phyloP scores from a whole-genome alignment of 2,888 invertebrate species.

The Dynastes maya region DNA sequence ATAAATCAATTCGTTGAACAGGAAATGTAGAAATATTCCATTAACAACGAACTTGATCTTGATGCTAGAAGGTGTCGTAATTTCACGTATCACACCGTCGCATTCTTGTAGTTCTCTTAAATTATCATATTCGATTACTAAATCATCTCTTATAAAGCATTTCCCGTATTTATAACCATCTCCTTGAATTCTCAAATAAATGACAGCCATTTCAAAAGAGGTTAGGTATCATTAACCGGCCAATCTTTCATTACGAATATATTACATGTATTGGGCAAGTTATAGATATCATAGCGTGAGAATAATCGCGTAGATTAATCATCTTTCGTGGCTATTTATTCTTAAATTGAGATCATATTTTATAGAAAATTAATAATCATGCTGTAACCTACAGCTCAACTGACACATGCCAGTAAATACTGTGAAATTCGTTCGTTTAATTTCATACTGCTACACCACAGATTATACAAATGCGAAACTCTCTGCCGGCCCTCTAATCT shows the following conservation, averaged over 20 bases:
- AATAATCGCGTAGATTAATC: not conserved
- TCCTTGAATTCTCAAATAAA: slow-evolving; percentile 50
- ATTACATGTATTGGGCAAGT: slow-evolving; percentile 11
- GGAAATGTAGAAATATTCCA: slow-evolving; percentile 63
- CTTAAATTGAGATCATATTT: slow-evolving; percentile 14
- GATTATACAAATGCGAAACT: no score
- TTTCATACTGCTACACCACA: no score
- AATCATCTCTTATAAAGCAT: slow-evolving; percentile 34
- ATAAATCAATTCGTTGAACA: slow-evolving; percentile 61
- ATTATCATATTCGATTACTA: slow-evolving; percentile 30
- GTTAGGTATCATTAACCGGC: slow-evolving; percentile 30
- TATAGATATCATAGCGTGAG: not conserved
- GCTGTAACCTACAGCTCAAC: not conserved
- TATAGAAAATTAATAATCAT: slow-evolving; percentile 6
- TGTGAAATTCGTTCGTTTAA: not conserved
- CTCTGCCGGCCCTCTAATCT: no score
- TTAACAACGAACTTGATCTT: slow-evolving; percentile 56
- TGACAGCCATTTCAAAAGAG: slow-evolving; percentile 45
- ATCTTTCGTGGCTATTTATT: slow-evolving; percentile 10
- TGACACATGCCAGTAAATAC: not conserved
- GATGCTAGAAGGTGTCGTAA: slow-evolving; percentile 2
- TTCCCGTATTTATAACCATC: slow-evolving; percentile 49
- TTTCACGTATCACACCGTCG: not conserved
- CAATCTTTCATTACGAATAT: slow-evolving; percentile 15
- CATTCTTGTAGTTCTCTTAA: slow-evolving; percentile 10